phyloP scores from a whole-genome alignment of 2,888 invertebrate species.

The Entomobrya multifasciata region DNA sequence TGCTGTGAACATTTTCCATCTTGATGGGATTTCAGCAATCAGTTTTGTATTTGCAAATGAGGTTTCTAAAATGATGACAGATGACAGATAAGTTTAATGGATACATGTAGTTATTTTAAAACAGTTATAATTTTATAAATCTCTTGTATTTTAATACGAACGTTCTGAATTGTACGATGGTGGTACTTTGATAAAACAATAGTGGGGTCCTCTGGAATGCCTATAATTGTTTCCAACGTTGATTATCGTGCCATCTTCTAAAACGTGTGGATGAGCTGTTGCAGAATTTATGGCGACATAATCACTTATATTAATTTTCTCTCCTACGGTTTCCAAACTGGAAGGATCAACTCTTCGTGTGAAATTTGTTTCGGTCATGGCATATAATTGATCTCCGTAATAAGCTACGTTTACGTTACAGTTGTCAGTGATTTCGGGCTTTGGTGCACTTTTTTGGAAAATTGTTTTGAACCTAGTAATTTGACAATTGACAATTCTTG shows the following conservation, averaged over 20 bases:
- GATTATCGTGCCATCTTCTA: conserved; percentile 77
- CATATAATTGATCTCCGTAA: conserved; percentile 82
- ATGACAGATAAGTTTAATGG: background rate
- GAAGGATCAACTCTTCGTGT: conserved; percentile 82
- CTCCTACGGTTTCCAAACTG: conserved; percentile 81
- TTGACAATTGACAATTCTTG: too few relatives aligned
- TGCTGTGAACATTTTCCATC: conserved; percentile 80
- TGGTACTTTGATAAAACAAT: conserved; percentile 81
- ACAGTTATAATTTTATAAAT: too few relatives aligned
- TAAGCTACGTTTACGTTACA: conserved; percentile 82
- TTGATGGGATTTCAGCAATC: conserved; percentile 81
- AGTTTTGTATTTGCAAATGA: conserved; percentile 80
- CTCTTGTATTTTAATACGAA: conserved; percentile 64
- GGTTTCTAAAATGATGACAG: too few relatives aligned
- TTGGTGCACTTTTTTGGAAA: background rate
- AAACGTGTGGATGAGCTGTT: conserved; percentile 75
- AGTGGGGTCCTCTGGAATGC: conserved; percentile 80
- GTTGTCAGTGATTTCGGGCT: conserved; percentile 82
- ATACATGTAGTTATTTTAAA: too few relatives aligned
- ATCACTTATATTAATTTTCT: conserved; percentile 72
- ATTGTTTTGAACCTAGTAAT: background rate
- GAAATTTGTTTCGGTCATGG: conserved; percentile 82
- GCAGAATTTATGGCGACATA: conserved; percentile 74
- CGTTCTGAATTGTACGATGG: conserved; percentile 76
- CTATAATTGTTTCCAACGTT: conserved; percentile 79